phyloP scores from a whole-genome alignment of 2,113 vertebrate genomes.

The Rattus rattus region DNA sequence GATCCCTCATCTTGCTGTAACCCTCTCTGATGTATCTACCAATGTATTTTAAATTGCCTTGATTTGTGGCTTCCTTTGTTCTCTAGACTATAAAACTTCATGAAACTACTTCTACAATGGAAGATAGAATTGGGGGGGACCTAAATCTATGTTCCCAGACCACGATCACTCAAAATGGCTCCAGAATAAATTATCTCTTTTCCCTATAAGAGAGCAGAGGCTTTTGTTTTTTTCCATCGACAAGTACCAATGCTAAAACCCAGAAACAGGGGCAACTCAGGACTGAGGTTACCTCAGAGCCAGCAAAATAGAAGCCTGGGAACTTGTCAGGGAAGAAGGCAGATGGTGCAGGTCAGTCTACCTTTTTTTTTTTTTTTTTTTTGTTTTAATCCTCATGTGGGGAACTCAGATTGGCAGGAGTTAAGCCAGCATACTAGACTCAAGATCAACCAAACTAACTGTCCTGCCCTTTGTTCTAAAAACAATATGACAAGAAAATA shows the following conservation, averaged over 20 bases:
- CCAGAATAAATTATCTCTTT: neutral
- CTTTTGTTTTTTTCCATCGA: neutral
- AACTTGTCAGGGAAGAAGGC: neutral
- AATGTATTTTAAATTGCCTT: neutral
- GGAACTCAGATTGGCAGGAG: constrained; percentile 6
- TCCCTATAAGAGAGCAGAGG: neutral
- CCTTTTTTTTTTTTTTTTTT: neutral
- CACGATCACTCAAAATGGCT: neutral
- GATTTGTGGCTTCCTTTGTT: neutral
- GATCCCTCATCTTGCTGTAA: neutral
- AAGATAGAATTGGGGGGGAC: neutral
- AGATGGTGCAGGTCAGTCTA: neutral
- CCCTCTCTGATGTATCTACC: neutral
- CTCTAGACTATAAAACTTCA: neutral
- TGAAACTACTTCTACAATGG: neutral
- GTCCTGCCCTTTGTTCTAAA: constrained; percentile 39
- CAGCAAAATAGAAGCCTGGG: neutral
- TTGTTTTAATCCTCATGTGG: neutral
- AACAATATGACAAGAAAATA: neutral
- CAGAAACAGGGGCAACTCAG: neutral
- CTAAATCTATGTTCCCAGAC: neutral
- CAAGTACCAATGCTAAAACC: neutral
- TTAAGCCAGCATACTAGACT: neutral
- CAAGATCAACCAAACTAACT: constrained; percentile 7
- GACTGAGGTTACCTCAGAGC: neutral